Percentiles rank a stretch among this genome's conserved stretches.
These are phyloP conservation scores for Aphaenogaster rudis DNA, from an alignment of 1,140 invertebrate species.

Conservation along the genomic window DNA sequence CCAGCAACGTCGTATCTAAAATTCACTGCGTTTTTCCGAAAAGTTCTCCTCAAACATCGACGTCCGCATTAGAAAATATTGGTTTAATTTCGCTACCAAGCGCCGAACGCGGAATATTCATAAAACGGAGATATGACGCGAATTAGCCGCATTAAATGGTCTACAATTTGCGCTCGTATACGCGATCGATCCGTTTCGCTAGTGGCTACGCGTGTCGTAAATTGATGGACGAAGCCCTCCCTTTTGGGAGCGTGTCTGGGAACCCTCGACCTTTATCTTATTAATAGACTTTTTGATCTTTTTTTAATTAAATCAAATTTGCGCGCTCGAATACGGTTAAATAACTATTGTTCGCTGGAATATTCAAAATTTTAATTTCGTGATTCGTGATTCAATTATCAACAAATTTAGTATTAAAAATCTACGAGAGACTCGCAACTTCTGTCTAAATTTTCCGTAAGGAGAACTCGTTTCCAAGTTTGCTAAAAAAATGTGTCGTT, in stretches of 20 bases:
- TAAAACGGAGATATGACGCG: background rate
- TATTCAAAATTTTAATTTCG: background rate
- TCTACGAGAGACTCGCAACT: background rate
- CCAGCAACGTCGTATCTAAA: too few species aligned
- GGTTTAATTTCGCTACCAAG: constrained; percentile 14
- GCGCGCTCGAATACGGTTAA: background rate
- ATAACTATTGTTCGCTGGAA: background rate
- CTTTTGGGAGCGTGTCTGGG: background rate
- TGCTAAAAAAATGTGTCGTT: constrained; percentile 5
- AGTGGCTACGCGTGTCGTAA: background rate
- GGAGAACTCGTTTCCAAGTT: background rate
- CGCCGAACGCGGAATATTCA: constrained; percentile 16
- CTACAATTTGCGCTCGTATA: constrained; percentile 4
- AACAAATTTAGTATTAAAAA: constrained; percentile 12
- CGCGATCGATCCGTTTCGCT: constrained; percentile 21
- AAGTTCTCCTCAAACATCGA: constrained; percentile 5
- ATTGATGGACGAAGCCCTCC: constrained; percentile 10
- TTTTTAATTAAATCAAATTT: constrained; percentile 16
- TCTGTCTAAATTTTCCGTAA: background rate
- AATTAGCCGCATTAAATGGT: constrained; percentile 32
- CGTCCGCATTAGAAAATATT: background rate
- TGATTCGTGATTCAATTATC: background rate
- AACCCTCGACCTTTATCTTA: constrained; percentile 21
- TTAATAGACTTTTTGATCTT: constrained; percentile 7
- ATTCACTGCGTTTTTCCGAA: background rate